Conservation (phyloP, 2,113 vertebrate genomes). For the Anser brachyrhynchus region DNA sequence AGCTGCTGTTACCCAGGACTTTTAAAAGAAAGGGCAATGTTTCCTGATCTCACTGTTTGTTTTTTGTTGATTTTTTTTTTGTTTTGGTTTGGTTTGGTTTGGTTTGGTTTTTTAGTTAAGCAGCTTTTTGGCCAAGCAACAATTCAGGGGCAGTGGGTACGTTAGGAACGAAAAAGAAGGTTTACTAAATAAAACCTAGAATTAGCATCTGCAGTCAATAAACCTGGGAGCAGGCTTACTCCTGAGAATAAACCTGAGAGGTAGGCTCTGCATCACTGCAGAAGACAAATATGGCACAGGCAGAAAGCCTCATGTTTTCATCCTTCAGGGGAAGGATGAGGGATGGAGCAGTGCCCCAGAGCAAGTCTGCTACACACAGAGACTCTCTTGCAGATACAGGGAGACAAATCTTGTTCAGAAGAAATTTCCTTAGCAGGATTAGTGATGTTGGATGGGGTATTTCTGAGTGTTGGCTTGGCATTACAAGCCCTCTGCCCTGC, state of each 20-base stretch:
- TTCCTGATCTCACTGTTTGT: neutral
- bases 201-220: neutral
- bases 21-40: neutral
- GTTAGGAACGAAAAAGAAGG: neutral
- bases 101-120: neutral
- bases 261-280: neutral
- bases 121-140: neutral
- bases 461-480: neutral
- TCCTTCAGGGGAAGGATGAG: neutral
- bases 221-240: neutral
- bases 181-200: neutral
- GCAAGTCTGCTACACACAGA: neutral
- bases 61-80: neutral
- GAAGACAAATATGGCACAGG: neutral
- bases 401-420: neutral
- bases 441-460: neutral
- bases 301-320: neutral
- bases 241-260: neutral
- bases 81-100: too few relatives aligned
- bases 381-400: neutral
- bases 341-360: neutral
- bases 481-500: neutral
- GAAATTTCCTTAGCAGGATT: neutral
- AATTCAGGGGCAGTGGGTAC: neutral
- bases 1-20: neutral